These are phyloP conservation scores for Aeoliscus strigatus DNA, from an alignment of 2,797 vertebrate species.

Conservation along the genomic window DNA sequence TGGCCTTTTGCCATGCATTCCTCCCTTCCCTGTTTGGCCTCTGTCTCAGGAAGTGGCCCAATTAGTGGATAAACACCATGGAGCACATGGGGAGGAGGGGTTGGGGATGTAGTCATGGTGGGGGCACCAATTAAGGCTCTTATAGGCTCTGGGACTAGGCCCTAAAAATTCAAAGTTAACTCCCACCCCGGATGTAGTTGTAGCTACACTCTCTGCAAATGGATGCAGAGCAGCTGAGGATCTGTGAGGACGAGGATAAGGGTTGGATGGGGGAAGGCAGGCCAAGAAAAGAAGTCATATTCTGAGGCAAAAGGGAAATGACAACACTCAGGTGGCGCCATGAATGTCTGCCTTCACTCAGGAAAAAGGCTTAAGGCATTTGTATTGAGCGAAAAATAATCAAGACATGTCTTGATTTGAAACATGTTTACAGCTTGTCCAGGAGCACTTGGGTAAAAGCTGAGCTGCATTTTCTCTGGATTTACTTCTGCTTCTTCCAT, in stretches of 20 bases:
- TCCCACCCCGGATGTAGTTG: slow-evolving; percentile 25
- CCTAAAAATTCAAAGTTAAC: slow-evolving; percentile 57
- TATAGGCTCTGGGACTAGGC: slow-evolving; percentile 49
- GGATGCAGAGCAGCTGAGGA: slow-evolving; percentile 5
- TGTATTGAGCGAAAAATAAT: too few species aligned
- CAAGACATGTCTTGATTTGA: too few species aligned
- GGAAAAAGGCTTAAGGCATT: too few species aligned
- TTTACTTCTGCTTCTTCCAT: too few species aligned
- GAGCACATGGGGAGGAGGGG: slow-evolving; percentile 61
- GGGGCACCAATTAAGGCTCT: slow-evolving; percentile 67
- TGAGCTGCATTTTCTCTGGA: too few species aligned
- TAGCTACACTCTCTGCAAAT: slow-evolving; percentile 18
- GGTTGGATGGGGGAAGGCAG: slow-evolving; percentile 1
- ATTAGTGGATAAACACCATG: slow-evolving; percentile 83
- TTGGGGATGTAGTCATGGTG: slow-evolving; percentile 7
- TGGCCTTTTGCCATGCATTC: slow-evolving; percentile 79
- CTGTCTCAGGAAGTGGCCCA: slow-evolving; percentile 85
- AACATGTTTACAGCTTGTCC: too few species aligned
- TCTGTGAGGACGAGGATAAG: slow-evolving; percentile 2
- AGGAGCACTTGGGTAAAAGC: too few species aligned
- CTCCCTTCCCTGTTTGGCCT: slow-evolving; percentile 77
- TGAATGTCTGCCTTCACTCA: slow-evolving; percentile 9
- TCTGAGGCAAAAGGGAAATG: slow-evolving; percentile 2
- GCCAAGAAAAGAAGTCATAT: slow-evolving; percentile 31
- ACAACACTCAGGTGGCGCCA: not conserved